Conservation (phyloP, 2,113 vertebrate species). For the Lampris megalopsis region DNA sequence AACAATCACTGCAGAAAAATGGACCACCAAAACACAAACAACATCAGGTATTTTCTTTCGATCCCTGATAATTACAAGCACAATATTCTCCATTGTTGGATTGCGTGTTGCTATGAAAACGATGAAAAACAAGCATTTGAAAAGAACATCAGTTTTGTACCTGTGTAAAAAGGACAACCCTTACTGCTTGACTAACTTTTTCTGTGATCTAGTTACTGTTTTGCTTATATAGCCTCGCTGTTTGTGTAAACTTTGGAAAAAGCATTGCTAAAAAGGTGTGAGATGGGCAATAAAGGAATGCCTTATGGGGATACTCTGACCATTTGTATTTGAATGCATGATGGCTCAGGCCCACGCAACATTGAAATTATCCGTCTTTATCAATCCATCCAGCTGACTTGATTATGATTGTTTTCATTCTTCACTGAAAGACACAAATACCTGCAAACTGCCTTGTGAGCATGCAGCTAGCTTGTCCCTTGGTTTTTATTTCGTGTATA, state of each 20-base stretch:
- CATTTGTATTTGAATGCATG: neutral
- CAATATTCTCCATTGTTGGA: constrained; percentile 14
- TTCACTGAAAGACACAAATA: neutral
- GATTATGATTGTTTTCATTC: constrained; percentile 6
- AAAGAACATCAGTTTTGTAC: constrained; percentile 26
- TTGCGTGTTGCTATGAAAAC: constrained; percentile 28
- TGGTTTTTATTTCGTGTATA: constrained; percentile 24
- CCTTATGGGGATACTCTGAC: neutral
- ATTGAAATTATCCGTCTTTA: neutral
- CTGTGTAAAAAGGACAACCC: constrained; percentile 36
- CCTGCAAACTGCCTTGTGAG: neutral
- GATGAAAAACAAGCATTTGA: constrained; percentile 36
- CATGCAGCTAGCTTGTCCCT: neutral
- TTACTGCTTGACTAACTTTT: constrained; percentile 14
- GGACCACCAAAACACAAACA: constrained; percentile 21
- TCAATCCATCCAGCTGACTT: neutral
- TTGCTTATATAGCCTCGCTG: constrained; percentile 7
- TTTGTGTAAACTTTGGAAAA: constrained; percentile 16
- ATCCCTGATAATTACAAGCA: constrained; percentile 16
- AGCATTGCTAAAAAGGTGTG: neutral
- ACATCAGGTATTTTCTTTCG: constrained; percentile 31
- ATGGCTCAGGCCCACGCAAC: neutral
- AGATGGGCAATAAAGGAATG: constrained; percentile 1
- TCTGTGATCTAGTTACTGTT: constrained; percentile 23
- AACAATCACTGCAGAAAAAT: constrained; percentile 29